Evolutionary conservation across 2,888 invertebrate genomes (phyloP).

Genomic region (Eugnorisma glareosa): DNA sequence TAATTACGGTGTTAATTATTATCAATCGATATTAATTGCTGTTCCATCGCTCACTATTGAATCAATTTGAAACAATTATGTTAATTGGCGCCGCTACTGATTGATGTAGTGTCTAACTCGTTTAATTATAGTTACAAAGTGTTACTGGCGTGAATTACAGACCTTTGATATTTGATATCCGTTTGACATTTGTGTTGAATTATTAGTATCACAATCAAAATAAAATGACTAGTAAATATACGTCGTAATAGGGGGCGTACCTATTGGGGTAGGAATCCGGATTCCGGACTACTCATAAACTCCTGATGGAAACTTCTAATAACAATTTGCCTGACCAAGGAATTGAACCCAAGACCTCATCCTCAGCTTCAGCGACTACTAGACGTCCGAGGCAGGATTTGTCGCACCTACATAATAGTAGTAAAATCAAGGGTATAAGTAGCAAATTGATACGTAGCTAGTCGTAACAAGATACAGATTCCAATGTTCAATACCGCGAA

Average conservation of each 20-base stretch:
- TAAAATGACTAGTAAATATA: background rate
- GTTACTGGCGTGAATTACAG: background rate
- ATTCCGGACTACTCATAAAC: background rate
- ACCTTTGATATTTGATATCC: conserved; percentile 1
- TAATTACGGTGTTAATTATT: conserved; percentile 12
- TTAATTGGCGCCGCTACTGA: conserved; percentile 19
- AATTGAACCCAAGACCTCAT: background rate
- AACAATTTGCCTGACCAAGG: background rate
- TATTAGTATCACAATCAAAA: background rate
- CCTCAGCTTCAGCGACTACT: background rate
- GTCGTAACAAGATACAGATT: too few species aligned
- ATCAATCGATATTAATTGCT: conserved; percentile 33
- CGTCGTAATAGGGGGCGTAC: background rate
- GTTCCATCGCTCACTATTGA: background rate
- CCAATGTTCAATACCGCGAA: too few species aligned
- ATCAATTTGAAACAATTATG: conserved; percentile 34
- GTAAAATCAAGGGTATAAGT: too few species aligned
- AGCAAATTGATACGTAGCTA: too few species aligned
- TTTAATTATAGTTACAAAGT: conserved; percentile 7
- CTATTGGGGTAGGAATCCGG: background rate
- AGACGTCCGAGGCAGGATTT: too few species aligned
- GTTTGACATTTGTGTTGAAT: background rate
- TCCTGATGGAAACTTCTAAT: background rate
- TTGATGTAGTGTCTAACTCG: conserved; percentile 22
- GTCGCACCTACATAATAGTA: too few species aligned